Conservation (phyloP, 2,888 invertebrate genomes). For the Drosophila tripunctata region DNA sequence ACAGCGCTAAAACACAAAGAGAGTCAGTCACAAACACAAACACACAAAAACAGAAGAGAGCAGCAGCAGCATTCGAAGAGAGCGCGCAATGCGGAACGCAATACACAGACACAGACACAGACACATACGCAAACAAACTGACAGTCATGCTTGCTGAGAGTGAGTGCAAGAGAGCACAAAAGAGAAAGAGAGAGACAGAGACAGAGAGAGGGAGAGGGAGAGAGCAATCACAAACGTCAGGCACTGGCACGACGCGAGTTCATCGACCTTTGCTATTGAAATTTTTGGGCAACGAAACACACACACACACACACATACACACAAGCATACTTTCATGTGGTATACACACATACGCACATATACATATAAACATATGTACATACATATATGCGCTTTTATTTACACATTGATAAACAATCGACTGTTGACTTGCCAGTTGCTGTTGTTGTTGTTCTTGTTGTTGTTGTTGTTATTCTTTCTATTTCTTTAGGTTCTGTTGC, state of each 20-base stretch:
- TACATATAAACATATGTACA: conserved; percentile 28
- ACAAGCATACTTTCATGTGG: conserved; percentile 13
- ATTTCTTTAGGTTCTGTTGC: background rate
- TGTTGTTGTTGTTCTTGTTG: conserved; percentile 34
- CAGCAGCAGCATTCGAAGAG: conserved; percentile 28
- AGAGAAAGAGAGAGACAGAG: conserved; percentile 26
- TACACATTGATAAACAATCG: conserved; percentile 77
- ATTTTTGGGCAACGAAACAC: conserved; percentile 70
- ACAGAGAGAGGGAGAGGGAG: conserved; percentile 12
- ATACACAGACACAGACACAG: conserved; percentile 14
- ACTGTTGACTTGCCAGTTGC: conserved; percentile 49
- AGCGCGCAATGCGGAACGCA: conserved; percentile 51
- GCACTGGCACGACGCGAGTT: conserved; percentile 66
- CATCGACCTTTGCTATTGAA: conserved; percentile 83
- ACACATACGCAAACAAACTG: background rate
- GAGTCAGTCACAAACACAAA: conserved; percentile 8
- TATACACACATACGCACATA: conserved; percentile 21
- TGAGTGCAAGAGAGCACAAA: conserved; percentile 3
- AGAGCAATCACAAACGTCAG: conserved; percentile 34
- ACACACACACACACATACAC: conserved; percentile 32
- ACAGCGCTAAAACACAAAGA: conserved; percentile 44
- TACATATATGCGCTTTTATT: conserved; percentile 52
- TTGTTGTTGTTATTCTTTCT: conserved; percentile 18
- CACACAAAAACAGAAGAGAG: conserved; percentile 10
- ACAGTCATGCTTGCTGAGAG: conserved; percentile 13